phyloP scores from a whole-genome alignment of 37 sponge, comb jelly and placozoan genomes.

The Halichondria panicea region DNA sequence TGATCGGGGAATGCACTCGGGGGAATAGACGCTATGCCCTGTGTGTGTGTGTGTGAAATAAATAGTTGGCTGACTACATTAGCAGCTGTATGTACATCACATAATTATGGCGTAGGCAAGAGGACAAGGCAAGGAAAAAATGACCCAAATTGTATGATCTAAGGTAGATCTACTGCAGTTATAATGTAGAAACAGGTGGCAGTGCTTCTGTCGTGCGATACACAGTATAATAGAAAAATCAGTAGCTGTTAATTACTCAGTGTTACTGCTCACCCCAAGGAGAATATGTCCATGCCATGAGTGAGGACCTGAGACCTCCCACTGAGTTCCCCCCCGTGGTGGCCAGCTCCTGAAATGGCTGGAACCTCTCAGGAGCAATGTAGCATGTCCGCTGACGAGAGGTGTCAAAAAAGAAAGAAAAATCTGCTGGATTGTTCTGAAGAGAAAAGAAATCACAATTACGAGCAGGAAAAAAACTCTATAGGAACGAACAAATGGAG shows the following conservation, averaged over 20 bases:
- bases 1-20: slow-evolving; percentile 83
- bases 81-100: too few relatives aligned
- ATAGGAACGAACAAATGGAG: too few relatives aligned
- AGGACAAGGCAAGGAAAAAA: too few relatives aligned
- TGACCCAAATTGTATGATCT: not conserved
- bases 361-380: slow-evolving; percentile 89
- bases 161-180: not conserved
- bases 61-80: too few relatives aligned
- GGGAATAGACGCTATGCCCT: slow-evolving; percentile 90
- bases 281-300: slow-evolving; percentile 91
- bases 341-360: slow-evolving; percentile 24
- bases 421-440: slow-evolving; percentile 95
- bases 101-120: too few relatives aligned
- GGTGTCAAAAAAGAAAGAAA: slow-evolving; percentile 95
- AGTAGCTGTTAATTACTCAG: too few relatives aligned
- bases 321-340: not conserved
- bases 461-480: too few relatives aligned
- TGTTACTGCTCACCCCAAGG: slow-evolving; percentile 89
- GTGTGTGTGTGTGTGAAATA: not conserved
- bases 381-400: slow-evolving; percentile 91
- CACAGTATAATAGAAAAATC: too few relatives aligned
- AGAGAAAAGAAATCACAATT: slow-evolving; percentile 4
- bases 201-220: too few relatives aligned
- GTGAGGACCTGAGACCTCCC: slow-evolving; percentile 40
- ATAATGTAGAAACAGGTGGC: too few relatives aligned